Percentiles rank a stretch among this genome's conserved stretches.
Evolutionary conservation across 2,113 vertebrate genomes (phyloP).

Genomic region (Boulengeromyrus knoepffleri): DNA sequence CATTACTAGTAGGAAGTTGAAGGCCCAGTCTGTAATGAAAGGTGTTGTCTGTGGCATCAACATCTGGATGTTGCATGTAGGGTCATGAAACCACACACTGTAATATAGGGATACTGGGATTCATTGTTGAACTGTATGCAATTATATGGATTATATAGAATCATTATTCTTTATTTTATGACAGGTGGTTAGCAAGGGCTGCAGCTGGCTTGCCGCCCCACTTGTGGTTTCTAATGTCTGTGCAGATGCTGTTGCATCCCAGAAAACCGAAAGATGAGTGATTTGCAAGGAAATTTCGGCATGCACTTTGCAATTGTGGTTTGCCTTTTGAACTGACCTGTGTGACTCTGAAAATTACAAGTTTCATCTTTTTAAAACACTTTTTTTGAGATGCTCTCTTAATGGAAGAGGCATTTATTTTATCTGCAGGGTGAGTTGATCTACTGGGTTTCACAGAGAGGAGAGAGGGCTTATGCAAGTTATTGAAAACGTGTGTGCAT

Average conservation of each 20-base stretch:
- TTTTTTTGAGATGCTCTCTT: background rate
- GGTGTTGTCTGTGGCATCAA: background rate
- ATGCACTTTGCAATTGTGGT: background rate
- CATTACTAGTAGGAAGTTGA: background rate
- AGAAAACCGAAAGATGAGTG: background rate
- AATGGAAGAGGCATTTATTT: background rate
- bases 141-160: constrained; percentile 3
- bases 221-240: background rate
- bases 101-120: constrained; percentile 2
- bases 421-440: background rate
- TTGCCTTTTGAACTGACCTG: background rate
- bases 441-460: background rate
- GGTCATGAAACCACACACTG: background rate
- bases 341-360: background rate
- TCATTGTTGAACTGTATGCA: background rate
- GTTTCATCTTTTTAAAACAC: background rate
- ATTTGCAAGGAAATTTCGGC: background rate
- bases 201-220: background rate
- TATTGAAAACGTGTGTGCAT: background rate
- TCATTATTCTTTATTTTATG: background rate
- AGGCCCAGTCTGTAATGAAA: background rate
- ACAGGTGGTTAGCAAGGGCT: background rate
- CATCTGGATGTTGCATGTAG: background rate
- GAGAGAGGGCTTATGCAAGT: background rate
- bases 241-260: background rate